A percentile compares a stretch with the other conserved stretches of the same genome.
These are phyloP conservation scores for Bombus ignitus DNA, from an alignment of 1,140 invertebrate genomes.

Conservation along the genomic window DNA sequence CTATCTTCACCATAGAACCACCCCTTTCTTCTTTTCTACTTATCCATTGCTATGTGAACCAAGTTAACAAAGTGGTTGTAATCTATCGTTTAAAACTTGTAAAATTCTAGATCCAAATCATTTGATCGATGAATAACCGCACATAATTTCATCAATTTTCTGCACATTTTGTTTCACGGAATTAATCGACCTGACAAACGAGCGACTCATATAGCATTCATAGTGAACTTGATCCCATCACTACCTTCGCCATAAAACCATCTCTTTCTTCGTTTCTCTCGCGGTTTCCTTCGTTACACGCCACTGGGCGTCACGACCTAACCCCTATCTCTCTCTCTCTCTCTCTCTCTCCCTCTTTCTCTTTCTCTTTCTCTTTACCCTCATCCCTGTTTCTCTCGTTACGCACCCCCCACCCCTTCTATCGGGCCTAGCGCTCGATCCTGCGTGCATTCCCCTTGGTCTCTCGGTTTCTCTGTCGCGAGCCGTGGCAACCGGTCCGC, in stretches of 20 bases:
- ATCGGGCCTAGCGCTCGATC: conserved; percentile 31
- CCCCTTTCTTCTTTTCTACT: too few species aligned
- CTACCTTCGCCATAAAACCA: not conserved
- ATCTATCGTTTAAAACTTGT: too few species aligned
- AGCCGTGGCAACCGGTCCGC: conserved; percentile 48
- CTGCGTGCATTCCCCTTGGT: conserved; percentile 39
- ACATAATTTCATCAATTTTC: too few species aligned
- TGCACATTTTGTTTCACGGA: too few species aligned
- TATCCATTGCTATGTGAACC: too few species aligned
- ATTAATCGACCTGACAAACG: too few species aligned
- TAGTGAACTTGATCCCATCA: not conserved
- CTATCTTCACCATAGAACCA: too few species aligned
- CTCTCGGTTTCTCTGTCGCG: conserved; percentile 18
- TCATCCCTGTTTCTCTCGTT: not conserved
- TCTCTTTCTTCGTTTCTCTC: not conserved
- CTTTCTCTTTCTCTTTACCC: not conserved
- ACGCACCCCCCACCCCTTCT: not conserved
- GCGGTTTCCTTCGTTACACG: not conserved
- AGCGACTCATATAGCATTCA: not conserved
- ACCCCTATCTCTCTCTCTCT: not conserved
- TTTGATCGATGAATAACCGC: too few species aligned
- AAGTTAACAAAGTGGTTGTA: too few species aligned
- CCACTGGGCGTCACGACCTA: not conserved
- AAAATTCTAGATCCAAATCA: too few species aligned
- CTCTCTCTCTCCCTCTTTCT: not conserved